phyloP scores from a whole-genome alignment of 2,888 invertebrate genomes.

The Netelia fuscicornis region DNA sequence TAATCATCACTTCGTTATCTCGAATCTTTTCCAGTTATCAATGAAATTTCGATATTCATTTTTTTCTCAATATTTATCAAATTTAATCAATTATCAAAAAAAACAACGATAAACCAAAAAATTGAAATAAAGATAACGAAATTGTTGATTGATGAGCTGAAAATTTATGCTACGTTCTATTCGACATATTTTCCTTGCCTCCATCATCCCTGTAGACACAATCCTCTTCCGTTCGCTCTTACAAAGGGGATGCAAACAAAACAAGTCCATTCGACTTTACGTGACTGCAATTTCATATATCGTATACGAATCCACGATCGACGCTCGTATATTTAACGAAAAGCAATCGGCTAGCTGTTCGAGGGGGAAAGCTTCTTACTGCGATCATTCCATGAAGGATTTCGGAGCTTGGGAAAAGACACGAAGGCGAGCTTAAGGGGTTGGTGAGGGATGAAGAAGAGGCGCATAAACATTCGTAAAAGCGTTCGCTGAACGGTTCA shows the following conservation, averaged over 20 bases:
- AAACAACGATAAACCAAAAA: no score
- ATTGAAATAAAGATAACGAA: no score
- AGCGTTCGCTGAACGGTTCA: constrained; percentile 65
- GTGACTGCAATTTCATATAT: constrained; percentile 50
- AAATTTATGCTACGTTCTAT: no score
- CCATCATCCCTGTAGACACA: no score
- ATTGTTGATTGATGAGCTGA: no score
- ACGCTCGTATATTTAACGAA: constrained; percentile 8
- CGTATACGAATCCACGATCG: background rate
- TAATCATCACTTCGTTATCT: background rate
- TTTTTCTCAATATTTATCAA: no score
- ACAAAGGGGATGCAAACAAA: constrained; percentile 53
- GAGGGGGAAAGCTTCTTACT: constrained; percentile 28
- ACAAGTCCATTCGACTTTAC: constrained; percentile 56
- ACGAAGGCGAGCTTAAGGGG: background rate
- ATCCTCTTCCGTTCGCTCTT: no score
- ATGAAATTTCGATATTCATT: no score
- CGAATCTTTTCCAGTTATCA: background rate
- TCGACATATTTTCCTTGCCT: no score
- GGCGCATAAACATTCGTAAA: constrained; percentile 66
- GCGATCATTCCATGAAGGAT: background rate
- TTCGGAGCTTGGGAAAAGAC: no score
- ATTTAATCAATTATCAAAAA: no score
- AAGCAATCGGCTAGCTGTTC: constrained; percentile 40
- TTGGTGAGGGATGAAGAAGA: constrained; percentile 27